Evolutionary conservation across 2,113 vertebrate genomes (phyloP), one percentile per base, ranked within the genome.

Genomic region (Etheostoma spectabile): DNA sequence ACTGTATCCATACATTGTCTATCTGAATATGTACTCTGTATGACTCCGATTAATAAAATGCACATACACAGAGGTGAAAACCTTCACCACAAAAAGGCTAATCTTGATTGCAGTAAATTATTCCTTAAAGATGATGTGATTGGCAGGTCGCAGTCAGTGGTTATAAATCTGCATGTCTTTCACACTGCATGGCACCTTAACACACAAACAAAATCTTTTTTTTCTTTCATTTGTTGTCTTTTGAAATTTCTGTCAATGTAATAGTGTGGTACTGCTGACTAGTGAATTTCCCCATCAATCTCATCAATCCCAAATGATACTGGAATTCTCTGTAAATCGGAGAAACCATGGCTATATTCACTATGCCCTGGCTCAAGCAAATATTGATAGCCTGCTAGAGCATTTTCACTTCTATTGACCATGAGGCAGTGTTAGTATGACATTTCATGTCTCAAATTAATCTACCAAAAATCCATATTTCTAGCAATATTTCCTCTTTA

Each of bases 321-420:
- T 33, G 42, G 22, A 55, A 49, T 61, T 30, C 77, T 82, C 82
- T 30, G 59, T 90, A 82, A 68, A 82, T 83, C 75, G 83, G 60
- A 57, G 63, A 73, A 84, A 60, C 80, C 71, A 65, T 75, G 87
- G 90, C 74, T 74, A 82, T 85, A 3, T 27, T 27, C 86, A 88
- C 85, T 84, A 70, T 65, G 67, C 86, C 82, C 80, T 74, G 73
- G 80, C 82, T 86, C 74, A 62, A 80, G 72, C 45, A 88, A 90
- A 86, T 92, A 91, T 82, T 89, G 86, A 93, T 80, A 85, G 64
- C 82, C 82, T 63, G 77, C 67, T 65, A 53, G 35, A 89, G 82
- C 35, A 65, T 88, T 57, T 87, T 81, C 75, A 66, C 69, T 76
- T 24, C 42, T 52, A 66, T 83, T 18, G 74, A 87, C 66, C 59